Evolutionary conservation across 1,140 invertebrate species (phyloP), one percentile per base, ranked within the genome.

Genomic region (Prorops nasuta): DNA sequence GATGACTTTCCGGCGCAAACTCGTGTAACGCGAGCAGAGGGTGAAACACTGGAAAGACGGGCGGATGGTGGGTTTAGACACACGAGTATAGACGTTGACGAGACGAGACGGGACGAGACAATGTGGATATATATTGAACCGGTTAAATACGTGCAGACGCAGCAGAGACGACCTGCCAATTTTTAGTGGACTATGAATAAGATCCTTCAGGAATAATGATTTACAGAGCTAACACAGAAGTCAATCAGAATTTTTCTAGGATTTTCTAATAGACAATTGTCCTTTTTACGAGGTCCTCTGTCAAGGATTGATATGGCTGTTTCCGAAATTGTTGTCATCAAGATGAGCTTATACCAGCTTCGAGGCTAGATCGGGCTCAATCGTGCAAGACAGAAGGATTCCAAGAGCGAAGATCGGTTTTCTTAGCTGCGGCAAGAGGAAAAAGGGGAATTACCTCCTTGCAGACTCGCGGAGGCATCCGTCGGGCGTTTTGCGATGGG

Each of bases 101-200:
- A 66, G 67, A 64, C 55, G 59, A 68, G 64, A 50, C 38, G 21
- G 18, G 47, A 41, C 35, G 46, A 56, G 47, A 71, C 67, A 72
- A 74, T 69, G 61, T 56, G 64, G 69, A 75, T 75, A 37, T n/a
- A n/a, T 15, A 73, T 73, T 71, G 67, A 65, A 66, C 59, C 58
- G 47, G 50, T 60, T 49, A 64, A 65, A 66, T 63, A 66, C n/a
- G n/a, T 66, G 64, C 53, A 53, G 65, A 59, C 62, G 57, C 72
- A 65, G 65, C 63, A 62, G 63, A 66, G 60, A 64, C 51, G 65
- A 67, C 64, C 62, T 72, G 66, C 72, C 72, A 68, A 75, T 75
- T 69, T 54, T 54, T 46, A 60, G 53, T n/a, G n/a, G n/a, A n/a
- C n/a, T n/a, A n/a, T n/a, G n/a, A n/a, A n/a, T n/a, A n/a, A n/a